These are phyloP conservation scores for Corythaeola cristata DNA, from an alignment of 2,113 vertebrate species.

Conservation along the genomic window DNA sequence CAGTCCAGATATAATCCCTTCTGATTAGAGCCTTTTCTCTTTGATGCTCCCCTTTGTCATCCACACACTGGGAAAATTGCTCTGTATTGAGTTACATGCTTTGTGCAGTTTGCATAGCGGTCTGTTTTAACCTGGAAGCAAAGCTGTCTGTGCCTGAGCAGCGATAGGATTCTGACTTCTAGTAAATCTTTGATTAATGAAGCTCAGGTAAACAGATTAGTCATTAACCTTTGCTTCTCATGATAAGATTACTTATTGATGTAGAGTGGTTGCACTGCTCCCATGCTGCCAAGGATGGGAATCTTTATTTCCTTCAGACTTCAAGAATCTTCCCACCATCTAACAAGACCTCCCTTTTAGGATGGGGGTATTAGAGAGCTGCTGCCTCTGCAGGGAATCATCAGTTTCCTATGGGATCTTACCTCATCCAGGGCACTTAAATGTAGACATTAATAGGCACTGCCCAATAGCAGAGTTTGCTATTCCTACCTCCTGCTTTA, in stretches of 20 bases:
- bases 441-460: background rate
- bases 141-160: conserved; percentile 9
- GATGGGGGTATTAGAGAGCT: background rate
- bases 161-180: conserved; percentile 6
- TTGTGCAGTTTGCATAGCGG: background rate
- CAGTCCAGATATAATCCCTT: conserved; percentile 41
- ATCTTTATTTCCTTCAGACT: background rate
- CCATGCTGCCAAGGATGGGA: background rate
- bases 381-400: background rate
- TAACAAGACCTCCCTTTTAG: background rate
- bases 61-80: conserved; percentile 23
- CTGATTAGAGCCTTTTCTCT: conserved; percentile 60
- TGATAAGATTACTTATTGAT: conserved; percentile 69
- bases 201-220: conserved; percentile 69
- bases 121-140: conserved; percentile 45
- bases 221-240: conserved; percentile 71
- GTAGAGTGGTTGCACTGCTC: background rate
- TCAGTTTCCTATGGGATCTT: background rate
- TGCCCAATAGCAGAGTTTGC: background rate
- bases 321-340: background rate
- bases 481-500: fast-evolving
- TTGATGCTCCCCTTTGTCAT: conserved; percentile 61
- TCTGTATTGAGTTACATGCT: conserved; percentile 51
- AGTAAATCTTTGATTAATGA: conserved; percentile 70
- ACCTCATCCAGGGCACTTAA: background rate